Evolutionary conservation across 2,888 invertebrate species (phyloP).

Genomic region (Pedicia rivosa): DNA sequence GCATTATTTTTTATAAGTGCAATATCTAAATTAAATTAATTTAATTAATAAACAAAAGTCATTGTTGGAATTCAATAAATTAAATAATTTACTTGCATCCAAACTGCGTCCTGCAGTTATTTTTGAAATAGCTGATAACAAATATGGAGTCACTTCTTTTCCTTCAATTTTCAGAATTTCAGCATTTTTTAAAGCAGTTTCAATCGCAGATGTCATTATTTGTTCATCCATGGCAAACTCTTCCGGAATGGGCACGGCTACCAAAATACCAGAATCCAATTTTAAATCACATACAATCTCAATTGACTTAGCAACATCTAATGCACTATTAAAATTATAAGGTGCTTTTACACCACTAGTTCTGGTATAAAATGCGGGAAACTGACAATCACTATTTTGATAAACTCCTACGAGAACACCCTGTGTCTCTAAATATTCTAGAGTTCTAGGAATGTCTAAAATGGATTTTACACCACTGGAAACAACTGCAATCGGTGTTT

Average conservation of each 20-base stretch:
- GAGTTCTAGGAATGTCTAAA: constrained; percentile 82
- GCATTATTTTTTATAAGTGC: constrained; percentile 91
- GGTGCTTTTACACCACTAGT: constrained; percentile 59
- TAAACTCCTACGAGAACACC: constrained; percentile 80
- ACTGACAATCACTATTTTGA: constrained; percentile 45
- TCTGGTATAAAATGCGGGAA: constrained; percentile 88
- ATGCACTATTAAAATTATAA: constrained; percentile 42
- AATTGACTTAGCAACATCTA: constrained; percentile 60
- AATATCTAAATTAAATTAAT: constrained; percentile 43
- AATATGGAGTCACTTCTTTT: constrained; percentile 84
- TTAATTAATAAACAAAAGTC: no score
- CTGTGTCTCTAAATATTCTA: constrained; percentile 92
- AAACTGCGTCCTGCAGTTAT: constrained; percentile 75
- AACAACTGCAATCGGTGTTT: constrained; percentile 75
- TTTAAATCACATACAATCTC: constrained; percentile 35
- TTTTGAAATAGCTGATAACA: constrained; percentile 59
- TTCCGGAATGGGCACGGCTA: constrained; percentile 83
- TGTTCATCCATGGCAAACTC: constrained; percentile 43
- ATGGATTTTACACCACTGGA: constrained; percentile 97
- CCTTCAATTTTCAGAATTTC: constrained; percentile 46
- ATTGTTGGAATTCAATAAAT: no score
- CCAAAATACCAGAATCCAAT: constrained; percentile 56
- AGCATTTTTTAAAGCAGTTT: constrained; percentile 47
- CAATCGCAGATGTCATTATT: constrained; percentile 52
- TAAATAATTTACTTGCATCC: constrained; percentile 69